Percentiles rank a stretch among this genome's conserved stretches.
Evolutionary conservation across 1,140 invertebrate species (phyloP).

Genomic region (Holcopasites calliopsidis): DNA sequence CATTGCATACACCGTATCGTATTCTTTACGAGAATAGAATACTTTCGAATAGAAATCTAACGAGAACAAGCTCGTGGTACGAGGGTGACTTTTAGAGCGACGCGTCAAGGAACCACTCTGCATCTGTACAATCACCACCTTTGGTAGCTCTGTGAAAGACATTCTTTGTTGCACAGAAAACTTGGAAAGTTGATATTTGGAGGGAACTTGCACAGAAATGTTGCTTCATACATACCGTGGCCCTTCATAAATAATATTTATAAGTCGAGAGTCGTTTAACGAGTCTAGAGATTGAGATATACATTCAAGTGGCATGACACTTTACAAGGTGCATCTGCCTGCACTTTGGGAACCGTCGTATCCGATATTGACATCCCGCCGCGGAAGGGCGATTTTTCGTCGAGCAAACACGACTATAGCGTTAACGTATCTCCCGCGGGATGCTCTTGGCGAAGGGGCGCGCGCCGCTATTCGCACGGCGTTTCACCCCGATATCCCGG

Average conservation of each 20-base stretch:
- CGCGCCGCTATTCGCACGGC: slow-evolving; percentile 19
- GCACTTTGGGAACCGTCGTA: too few relatives aligned
- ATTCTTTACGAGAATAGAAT: slow-evolving; percentile 65
- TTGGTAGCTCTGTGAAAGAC: background rate
- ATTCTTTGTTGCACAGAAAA: background rate
- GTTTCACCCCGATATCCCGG: background rate
- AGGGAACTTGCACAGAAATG: too few relatives aligned
- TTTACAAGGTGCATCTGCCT: too few relatives aligned
- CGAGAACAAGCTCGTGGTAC: slow-evolving; percentile 3
- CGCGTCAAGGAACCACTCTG: slow-evolving; percentile 35
- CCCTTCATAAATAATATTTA: too few relatives aligned
- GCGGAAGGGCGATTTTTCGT: slow-evolving; percentile 45
- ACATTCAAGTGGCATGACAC: too few relatives aligned
- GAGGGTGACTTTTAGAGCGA: background rate
- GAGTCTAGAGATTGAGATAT: too few relatives aligned
- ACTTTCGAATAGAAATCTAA: slow-evolving; percentile 44
- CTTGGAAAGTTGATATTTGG: too few relatives aligned
- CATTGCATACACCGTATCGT: slow-evolving; percentile 67
- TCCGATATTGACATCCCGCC: slow-evolving; percentile 11
- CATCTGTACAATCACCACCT: background rate
- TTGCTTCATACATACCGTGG: too few relatives aligned
- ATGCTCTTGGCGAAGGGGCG: slow-evolving; percentile 18
- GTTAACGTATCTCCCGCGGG: slow-evolving; percentile 45
- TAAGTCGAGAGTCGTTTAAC: too few relatives aligned
- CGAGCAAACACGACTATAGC: slow-evolving; percentile 49